These are phyloP conservation scores for Notarius lentiginosus DNA, from an alignment of 2,113 vertebrate species.

Conservation along the genomic window DNA sequence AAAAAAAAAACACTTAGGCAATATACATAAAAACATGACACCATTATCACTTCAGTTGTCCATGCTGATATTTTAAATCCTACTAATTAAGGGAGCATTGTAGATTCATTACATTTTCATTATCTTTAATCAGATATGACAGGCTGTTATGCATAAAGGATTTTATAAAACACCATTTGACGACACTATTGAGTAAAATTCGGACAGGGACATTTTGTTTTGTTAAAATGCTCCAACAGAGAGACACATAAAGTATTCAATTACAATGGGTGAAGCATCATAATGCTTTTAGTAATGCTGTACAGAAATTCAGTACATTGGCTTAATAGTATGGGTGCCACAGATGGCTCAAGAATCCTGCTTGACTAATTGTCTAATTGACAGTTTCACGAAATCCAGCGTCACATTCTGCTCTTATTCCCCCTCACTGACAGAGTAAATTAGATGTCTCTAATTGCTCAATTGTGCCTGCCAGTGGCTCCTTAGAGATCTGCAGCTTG, in stretches of 20 bases:
- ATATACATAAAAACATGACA: background rate
- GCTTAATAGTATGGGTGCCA: background rate
- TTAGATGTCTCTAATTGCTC: slow-evolving; percentile 42
- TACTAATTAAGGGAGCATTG: background rate
- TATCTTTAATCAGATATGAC: background rate
- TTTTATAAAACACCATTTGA: background rate
- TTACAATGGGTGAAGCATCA: background rate
- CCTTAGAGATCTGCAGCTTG: slow-evolving; percentile 42
- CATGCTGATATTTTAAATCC: background rate
- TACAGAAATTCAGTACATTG: background rate
- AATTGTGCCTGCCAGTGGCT: slow-evolving; percentile 55
- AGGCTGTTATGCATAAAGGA: background rate
- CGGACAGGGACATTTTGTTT: background rate
- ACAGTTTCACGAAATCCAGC: slow-evolving; percentile 3
- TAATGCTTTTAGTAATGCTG: background rate
- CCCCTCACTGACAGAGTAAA: slow-evolving; percentile 16
- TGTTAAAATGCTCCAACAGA: background rate
- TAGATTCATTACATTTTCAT: background rate
- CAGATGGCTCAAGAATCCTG: background rate
- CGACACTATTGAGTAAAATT: background rate
- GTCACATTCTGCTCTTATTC: background rate
- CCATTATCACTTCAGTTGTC: background rate
- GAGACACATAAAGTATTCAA: background rate
- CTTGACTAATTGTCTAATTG: background rate
- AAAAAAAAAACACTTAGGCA: background rate